Base-by-base conservation (phyloP, 2,797 vertebrate genomes). In the Buceros bicornis region DNA sequence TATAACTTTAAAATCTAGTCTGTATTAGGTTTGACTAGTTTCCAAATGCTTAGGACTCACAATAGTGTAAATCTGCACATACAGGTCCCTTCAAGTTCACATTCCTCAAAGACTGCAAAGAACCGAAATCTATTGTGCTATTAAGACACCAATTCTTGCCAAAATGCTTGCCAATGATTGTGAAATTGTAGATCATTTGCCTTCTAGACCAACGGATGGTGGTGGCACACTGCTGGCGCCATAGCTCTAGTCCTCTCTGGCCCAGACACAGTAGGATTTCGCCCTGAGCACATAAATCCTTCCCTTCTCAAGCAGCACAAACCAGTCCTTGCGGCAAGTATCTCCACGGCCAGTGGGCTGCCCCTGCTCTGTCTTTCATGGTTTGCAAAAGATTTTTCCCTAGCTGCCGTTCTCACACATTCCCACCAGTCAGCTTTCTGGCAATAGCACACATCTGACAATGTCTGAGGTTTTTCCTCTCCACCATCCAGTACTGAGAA, bases 91-190 rank as follows among this genome's bases (percentile, higher is more conserved):
- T 15, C 6, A 56, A 31, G 74, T 40, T 40, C 37, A 48, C 33
- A 9, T 21, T 57, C 25, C 54, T 65, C 25, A 19, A 40, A 42
- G 31, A 12, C 51, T 26, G 22, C 33, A 60, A 31, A 71, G 35
- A 57, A 22, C 0, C 0, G 51, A 54, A 70, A 21, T 3, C 9
- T 5, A 1, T 10, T 29, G 5, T 17, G 60, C 37, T 16, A 10
- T 25, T 73, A 58, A 24, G 47, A 50, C 26, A 31, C 4, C 4
- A 58, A 2, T 26, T 85, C 26, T 50, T 6, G 20, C 22, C 35
- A 17, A 29, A 56, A 62, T 5, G 3, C 50, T 26, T 10, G 17
- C 60, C 72, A 77, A 77, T 6, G 6, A 17, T 47, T 53, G 31
- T 20, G 37, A 82, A 80, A 50, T 53, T 45, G 25, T 28, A n/a